These are phyloP conservation scores for Peribatodes rhomboidaria DNA, from an alignment of 2,888 invertebrate species.

Conservation along the genomic window DNA sequence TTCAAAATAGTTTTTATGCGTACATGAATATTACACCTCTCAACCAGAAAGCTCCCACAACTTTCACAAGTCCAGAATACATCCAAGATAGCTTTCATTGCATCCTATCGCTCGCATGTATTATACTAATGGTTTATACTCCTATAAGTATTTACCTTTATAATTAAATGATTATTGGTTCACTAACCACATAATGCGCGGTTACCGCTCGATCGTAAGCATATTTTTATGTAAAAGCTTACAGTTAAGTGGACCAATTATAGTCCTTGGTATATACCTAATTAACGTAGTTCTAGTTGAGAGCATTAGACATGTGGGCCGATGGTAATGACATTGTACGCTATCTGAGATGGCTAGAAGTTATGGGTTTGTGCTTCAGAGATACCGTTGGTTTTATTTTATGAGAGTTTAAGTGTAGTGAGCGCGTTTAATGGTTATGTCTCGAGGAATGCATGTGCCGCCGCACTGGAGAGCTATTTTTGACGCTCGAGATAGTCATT, in stretches of 20 bases:
- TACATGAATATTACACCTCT: not conserved
- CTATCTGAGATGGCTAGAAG: slow-evolving; percentile 15
- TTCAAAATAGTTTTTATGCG: too few species aligned
- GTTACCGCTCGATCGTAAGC: slow-evolving; percentile 41
- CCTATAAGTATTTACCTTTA: slow-evolving; percentile 61
- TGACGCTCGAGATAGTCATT: too few species aligned
- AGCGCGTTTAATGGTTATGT: not conserved
- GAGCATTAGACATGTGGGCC: slow-evolving; percentile 29
- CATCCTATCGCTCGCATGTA: slow-evolving; percentile 56
- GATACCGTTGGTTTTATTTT: slow-evolving; percentile 19
- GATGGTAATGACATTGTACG: slow-evolving; percentile 27
- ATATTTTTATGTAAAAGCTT: slow-evolving; percentile 46
- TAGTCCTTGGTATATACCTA: slow-evolving; percentile 30
- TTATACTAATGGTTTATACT: slow-evolving; percentile 61
- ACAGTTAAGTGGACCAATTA: slow-evolving; percentile 39
- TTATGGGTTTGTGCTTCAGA: slow-evolving; percentile 12
- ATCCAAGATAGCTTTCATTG: slow-evolving; percentile 37
- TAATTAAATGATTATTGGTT: slow-evolving; percentile 70
- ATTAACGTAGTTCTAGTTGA: slow-evolving; percentile 22
- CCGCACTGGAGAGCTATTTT: too few species aligned
- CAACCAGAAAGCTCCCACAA: slow-evolving; percentile 1
- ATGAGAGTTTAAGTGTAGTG: slow-evolving; percentile 1
- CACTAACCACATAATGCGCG: slow-evolving; percentile 58
- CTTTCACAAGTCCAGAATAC: slow-evolving; percentile 31
- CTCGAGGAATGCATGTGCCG: not conserved